phyloP scores from a whole-genome alignment of 2,888 invertebrate genomes.

The Phymatocera aterrima region DNA sequence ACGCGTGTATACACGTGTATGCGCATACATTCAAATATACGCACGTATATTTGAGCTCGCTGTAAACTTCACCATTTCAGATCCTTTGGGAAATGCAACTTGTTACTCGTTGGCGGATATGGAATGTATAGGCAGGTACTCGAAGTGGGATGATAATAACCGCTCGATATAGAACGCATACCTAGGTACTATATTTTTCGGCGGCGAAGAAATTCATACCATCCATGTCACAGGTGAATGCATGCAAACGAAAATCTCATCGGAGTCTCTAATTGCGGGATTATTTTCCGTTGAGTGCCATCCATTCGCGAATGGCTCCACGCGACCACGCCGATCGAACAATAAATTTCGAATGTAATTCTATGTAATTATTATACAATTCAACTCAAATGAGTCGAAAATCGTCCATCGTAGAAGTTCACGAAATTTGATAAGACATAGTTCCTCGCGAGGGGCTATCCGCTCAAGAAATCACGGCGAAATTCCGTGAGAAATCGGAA shows the following conservation, averaged over 20 bases:
- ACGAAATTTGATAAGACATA: too few relatives aligned
- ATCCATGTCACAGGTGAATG: neutral
- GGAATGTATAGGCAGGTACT: slow-evolving; percentile 9
- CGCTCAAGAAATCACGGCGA: too few relatives aligned
- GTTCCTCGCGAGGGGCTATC: too few relatives aligned
- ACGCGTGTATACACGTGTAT: too few relatives aligned
- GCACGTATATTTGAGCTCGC: neutral
- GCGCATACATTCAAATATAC: too few relatives aligned
- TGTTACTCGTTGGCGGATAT: slow-evolving; percentile 20
- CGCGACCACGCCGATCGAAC: neutral
- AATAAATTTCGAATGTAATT: slow-evolving; percentile 21
- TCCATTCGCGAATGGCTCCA: neutral
- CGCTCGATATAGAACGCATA: neutral
- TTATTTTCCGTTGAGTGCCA: slow-evolving; percentile 29
- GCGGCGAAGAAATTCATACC: neutral
- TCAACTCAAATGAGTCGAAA: neutral
- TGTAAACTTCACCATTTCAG: neutral
- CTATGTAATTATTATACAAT: slow-evolving; percentile 16
- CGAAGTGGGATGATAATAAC: slow-evolving; percentile 7
- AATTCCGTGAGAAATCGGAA: too few relatives aligned
- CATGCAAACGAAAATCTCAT: slow-evolving; percentile 35
- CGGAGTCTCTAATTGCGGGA: slow-evolving; percentile 30
- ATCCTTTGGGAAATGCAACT: slow-evolving; percentile 1
- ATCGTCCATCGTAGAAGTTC: too few relatives aligned
- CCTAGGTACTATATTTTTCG: neutral